Evolutionary conservation across 2,888 invertebrate genomes (phyloP).

Genomic region (Plagodis dolabraria): DNA sequence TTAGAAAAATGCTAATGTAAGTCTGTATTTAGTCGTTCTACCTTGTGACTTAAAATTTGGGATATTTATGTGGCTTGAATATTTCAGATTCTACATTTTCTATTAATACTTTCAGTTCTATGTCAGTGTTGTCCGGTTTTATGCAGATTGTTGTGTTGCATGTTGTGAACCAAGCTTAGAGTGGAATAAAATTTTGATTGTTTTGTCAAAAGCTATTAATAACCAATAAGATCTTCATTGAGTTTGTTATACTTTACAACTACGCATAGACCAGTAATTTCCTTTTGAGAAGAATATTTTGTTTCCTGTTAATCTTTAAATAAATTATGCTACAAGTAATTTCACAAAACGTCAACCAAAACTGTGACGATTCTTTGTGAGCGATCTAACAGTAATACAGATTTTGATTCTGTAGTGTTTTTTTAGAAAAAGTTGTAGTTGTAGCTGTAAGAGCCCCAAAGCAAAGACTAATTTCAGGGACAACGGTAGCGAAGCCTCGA

Average conservation of each 20-base stretch:
- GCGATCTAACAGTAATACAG: too few species aligned
- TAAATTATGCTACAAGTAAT: too few species aligned
- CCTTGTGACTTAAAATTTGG: constrained; percentile 23
- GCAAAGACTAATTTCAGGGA: constrained; percentile 70
- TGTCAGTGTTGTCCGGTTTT: constrained; percentile 31
- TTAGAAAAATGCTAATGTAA: constrained; percentile 37
- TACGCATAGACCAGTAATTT: too few species aligned
- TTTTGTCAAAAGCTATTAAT: too few species aligned
- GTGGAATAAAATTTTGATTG: background rate
- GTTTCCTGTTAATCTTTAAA: too few species aligned
- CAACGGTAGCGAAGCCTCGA: constrained; percentile 82
- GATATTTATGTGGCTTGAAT: constrained; percentile 26
- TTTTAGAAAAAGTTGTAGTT: background rate
- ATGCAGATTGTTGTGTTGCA: constrained; percentile 26
- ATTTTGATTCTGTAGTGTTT: too few species aligned
- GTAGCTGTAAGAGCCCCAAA: constrained; percentile 43
- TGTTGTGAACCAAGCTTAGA: background rate
- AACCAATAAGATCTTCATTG: too few species aligned
- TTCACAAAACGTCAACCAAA: too few species aligned
- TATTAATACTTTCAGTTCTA: constrained; percentile 1
- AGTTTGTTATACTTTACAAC: too few species aligned
- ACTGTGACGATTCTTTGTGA: too few species aligned
- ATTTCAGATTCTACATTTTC: constrained; percentile 12
- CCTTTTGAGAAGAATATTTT: too few species aligned
- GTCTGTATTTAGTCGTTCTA: constrained; percentile 14